Base-by-base conservation (phyloP, 1,140 invertebrate genomes). In the Adoxophyes honmai region DNA sequence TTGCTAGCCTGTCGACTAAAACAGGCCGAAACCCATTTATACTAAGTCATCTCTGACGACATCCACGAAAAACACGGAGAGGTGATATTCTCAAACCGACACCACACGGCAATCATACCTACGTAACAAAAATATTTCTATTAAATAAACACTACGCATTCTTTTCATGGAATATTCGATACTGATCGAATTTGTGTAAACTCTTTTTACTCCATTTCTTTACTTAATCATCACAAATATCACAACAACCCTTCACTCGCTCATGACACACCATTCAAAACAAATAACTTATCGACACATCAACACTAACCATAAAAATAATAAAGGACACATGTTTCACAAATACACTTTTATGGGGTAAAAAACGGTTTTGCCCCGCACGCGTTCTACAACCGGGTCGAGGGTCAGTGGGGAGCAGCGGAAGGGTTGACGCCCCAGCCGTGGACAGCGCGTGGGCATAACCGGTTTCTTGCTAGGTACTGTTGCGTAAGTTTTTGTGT, bases 281-380 rank as follows among this genome's bases (percentile, higher is more conserved):
- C 59, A 58, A 70, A 75, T 68, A 70, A 75, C 48, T 69, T 64
- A 75, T 68, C 73, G 42, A 48, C 53, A 64, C 63, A 68, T 66
- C 62, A 64, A 59, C 48, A 57, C 21, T 36, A 53, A 59, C 60
- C 67, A 67, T 68, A 69, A 67, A 66, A 68, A 56, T 64, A 68
- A 66, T 64, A 72, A 73, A 61, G 57, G 66, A 78, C 71, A 78
- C 68, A 60, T 70, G 62, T 80, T 70, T 55, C 60, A 70, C 51
- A 72, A 73, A 76, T 69, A 70, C 73, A 75, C 70, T 61, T 64
- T 65, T 71, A 75, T 79, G 68, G 59, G 55, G 68, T 73, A 75
- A 48, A 48, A 21, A 48, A 5, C 42, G 21, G 21, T 48, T 48
- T 48, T 7, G 16, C 36, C 10, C 36, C 18, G 33, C 33, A 34